Evolutionary conservation across 2,113 vertebrate genomes (phyloP).

Genomic region (Heliornis fulica): DNA sequence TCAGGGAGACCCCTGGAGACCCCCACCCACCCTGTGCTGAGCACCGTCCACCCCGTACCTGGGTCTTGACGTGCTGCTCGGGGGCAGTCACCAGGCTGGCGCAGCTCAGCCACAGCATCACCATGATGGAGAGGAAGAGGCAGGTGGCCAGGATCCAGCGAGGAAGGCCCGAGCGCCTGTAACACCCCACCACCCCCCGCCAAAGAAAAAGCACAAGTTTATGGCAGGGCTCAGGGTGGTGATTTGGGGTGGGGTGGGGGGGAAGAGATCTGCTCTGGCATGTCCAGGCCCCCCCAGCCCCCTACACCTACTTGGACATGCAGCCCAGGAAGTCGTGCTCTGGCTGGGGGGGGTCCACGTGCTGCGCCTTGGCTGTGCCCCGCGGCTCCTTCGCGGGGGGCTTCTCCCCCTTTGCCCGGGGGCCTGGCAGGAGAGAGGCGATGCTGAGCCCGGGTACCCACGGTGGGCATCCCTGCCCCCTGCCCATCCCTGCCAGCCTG

Average conservation of each 20-base stretch:
- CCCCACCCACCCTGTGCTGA: accelerated
- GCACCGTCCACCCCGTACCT: slow-evolving; percentile 72
- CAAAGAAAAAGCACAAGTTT: not conserved
- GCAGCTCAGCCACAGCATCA: slow-evolving; percentile 97
- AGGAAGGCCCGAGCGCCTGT: slow-evolving; percentile 92
- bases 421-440: slow-evolving; percentile 52
- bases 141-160: slow-evolving; percentile 95
- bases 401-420: slow-evolving; percentile 76
- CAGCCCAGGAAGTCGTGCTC: slow-evolving; percentile 95
- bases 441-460: not conserved
- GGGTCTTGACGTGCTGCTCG: slow-evolving; percentile 89
- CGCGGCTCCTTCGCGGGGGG: slow-evolving; percentile 66
- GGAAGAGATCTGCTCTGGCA: not conserved
- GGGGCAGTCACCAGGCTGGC: slow-evolving; percentile 92
- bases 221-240: not conserved
- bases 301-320: slow-evolving; percentile 88
- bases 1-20: accelerated
- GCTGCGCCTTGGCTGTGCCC: slow-evolving; percentile 73
- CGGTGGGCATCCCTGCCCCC: accelerated
- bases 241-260: not conserved
- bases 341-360: slow-evolving; percentile 65
- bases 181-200: slow-evolving; percentile 9
- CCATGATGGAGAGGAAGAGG: slow-evolving; percentile 93
- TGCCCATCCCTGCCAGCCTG: not conserved
- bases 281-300: not conserved